phyloP scores from a whole-genome alignment of 35 echinoderm and acorn worm genomes.

The Apostichopus japonicus region DNA sequence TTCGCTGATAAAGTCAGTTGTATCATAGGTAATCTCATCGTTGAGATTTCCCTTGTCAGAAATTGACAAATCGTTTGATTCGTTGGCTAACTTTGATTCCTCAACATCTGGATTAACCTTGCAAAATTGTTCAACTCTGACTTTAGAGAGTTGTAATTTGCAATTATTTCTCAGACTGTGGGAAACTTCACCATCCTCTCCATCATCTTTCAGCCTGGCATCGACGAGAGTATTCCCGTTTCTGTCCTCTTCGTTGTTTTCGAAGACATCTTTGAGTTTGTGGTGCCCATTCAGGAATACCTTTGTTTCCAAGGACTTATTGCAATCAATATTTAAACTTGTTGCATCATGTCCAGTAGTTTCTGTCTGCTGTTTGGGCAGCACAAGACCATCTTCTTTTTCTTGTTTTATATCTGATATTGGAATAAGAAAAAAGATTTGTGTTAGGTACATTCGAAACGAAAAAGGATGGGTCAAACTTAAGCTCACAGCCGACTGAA shows the following conservation, averaged over 20 bases:
- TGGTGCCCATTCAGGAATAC: conserved; percentile 8
- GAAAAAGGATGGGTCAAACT: too few relatives aligned
- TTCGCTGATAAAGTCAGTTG: background rate
- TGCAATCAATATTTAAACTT: background rate
- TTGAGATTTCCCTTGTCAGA: background rate
- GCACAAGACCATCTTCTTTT: background rate
- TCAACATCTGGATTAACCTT: background rate
- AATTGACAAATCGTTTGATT: background rate
- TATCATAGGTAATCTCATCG: background rate
- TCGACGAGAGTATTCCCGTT: conserved; percentile 29
- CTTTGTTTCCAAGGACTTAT: background rate
- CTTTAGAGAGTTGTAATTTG: conserved; percentile 25
- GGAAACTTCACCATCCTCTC: background rate
- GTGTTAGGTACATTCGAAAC: too few relatives aligned
- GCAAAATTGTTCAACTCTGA: background rate
- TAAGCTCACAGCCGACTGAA: too few relatives aligned
- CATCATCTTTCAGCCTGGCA: too few relatives aligned
- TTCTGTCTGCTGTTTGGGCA: background rate
- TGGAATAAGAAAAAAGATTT: background rate
- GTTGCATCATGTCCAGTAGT: background rate
- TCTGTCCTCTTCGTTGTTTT: background rate
- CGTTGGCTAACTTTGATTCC: background rate
- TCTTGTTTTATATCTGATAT: conserved; percentile 9
- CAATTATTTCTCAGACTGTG: conserved; percentile 16
- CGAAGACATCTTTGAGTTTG: background rate